phyloP scores from a whole-genome alignment of 2,888 invertebrate species.

The Augiades crinisus region DNA sequence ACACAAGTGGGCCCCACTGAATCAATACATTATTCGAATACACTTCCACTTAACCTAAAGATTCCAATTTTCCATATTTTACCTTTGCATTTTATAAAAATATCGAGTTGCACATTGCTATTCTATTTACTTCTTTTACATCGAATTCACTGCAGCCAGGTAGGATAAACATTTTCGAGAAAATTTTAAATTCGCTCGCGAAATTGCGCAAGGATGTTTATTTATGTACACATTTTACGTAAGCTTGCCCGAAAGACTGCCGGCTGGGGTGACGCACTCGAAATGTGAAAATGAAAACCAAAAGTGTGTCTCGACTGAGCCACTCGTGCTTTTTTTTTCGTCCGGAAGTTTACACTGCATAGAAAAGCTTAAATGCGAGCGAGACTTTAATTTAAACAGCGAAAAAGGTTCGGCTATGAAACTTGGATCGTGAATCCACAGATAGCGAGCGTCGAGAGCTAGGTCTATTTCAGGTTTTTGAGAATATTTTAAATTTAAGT shows the following conservation, averaged over 20 bases:
- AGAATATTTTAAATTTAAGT: no score
- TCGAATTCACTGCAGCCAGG: neutral
- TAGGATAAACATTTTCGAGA: constrained; percentile 1
- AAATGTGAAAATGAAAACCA: constrained; percentile 19
- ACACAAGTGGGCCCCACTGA: no score
- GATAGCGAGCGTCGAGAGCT: neutral
- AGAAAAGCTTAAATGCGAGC: constrained; percentile 15
- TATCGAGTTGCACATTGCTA: neutral
- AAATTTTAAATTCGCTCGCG: constrained; percentile 4
- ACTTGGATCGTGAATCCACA: neutral
- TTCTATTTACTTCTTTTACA: neutral
- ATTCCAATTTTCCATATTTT: no score
- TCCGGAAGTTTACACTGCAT: constrained; percentile 15
- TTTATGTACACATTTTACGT: constrained; percentile 14
- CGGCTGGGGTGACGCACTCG: constrained; percentile 16
- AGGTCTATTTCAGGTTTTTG: no score
- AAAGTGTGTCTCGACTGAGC: constrained; percentile 16
- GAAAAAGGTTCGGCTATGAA: neutral
- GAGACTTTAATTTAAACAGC: constrained; percentile 12
- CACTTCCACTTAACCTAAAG: no score
- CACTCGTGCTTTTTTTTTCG: constrained; percentile 5
- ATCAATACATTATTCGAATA: no score
- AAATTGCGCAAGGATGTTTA: constrained; percentile 5
- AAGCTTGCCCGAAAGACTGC: constrained; percentile 1
- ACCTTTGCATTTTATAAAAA: neutral